These are phyloP conservation scores for Marmota flaviventris DNA, from an alignment of 2,113 vertebrate genomes.

Conservation along the genomic window DNA sequence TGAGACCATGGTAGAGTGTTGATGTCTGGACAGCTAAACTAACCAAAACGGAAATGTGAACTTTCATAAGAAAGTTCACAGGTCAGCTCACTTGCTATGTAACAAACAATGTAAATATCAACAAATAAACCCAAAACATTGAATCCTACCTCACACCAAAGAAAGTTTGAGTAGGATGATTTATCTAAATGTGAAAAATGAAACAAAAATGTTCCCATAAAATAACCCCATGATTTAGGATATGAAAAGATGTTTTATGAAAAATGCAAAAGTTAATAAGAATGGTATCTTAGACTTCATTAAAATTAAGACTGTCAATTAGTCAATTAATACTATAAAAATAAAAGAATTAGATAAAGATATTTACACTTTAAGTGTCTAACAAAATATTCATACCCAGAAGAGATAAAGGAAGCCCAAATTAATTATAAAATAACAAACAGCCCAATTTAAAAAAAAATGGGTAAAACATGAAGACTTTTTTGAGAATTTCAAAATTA, in stretches of 20 bases:
- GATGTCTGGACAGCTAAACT: background rate
- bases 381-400: background rate
- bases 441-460: background rate
- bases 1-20: background rate
- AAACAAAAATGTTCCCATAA: background rate
- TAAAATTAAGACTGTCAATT: slow-evolving; percentile 20
- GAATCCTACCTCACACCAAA: background rate
- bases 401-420: slow-evolving; percentile 12
- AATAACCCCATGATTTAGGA: background rate
- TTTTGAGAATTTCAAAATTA: background rate
- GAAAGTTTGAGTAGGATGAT: background rate
- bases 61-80: background rate
- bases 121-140: background rate
- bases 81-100: background rate
- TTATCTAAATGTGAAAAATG: background rate
- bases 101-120: background rate
- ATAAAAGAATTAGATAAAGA: background rate
- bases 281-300: background rate
- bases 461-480: background rate
- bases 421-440: background rate
- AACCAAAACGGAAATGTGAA: background rate
- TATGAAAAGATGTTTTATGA: background rate
- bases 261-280: background rate
- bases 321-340: background rate
- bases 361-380: background rate